Evolutionary conservation across 2,113 vertebrate species (phyloP).

Genomic region (Brachyistius frenatus): DNA sequence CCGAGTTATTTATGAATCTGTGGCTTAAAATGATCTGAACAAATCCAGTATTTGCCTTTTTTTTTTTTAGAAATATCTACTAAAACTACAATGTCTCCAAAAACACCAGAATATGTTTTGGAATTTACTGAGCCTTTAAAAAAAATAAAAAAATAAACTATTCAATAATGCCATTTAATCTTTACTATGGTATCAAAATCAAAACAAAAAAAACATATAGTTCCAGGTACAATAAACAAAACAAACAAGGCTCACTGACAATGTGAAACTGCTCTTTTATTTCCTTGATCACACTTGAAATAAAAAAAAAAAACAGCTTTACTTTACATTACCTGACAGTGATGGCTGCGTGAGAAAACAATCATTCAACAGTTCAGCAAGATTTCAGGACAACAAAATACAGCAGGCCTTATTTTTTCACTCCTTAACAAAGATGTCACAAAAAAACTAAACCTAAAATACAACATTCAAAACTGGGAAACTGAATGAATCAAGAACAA

Average conservation of each 20-base stretch:
- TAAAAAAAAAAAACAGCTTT: conserved; percentile 1
- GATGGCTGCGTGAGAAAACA: conserved; percentile 29
- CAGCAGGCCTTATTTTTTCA: not conserved
- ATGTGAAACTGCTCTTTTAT: conserved; percentile 42
- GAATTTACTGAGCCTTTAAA: not conserved
- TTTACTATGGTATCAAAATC: too few relatives aligned
- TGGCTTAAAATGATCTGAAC: not conserved
- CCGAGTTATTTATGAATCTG: not conserved
- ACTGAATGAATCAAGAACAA: conserved; percentile 21
- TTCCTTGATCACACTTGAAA: conserved; percentile 20
- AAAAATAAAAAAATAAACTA: not conserved
- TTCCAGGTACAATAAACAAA: not conserved
- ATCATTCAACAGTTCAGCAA: not conserved
- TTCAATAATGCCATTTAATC: too few relatives aligned
- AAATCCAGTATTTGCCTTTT: not conserved
- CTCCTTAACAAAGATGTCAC: not conserved
- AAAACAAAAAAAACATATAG: not conserved
- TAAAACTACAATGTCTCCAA: not conserved
- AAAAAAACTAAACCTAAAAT: not conserved
- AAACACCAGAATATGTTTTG: not conserved
- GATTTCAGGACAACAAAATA: too few relatives aligned
- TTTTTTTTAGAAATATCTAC: not conserved
- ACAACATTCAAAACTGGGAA: conserved; percentile 1
- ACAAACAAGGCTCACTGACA: not conserved
- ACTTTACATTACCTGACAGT: conserved; percentile 7